A percentile compares a stretch with the other conserved stretches of the same genome.
phyloP scores from a whole-genome alignment of 1,140 invertebrate species.

The Papilio helenus region DNA sequence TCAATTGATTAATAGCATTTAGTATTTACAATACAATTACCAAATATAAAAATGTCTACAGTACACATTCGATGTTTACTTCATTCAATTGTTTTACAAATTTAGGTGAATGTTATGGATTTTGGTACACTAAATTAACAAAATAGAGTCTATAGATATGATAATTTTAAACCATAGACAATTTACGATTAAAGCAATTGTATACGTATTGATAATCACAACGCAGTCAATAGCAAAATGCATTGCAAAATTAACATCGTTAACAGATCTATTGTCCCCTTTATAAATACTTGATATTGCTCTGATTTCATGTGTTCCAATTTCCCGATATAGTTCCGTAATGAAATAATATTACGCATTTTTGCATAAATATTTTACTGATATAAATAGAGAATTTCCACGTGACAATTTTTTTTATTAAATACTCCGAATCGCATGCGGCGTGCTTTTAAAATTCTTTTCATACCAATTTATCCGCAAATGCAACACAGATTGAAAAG shows the following conservation, averaged over 20 bases:
- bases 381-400: neutral
- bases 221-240: constrained; percentile 13
- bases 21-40: constrained; percentile 34
- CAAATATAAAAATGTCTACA: constrained; percentile 7
- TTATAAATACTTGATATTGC: constrained; percentile 25
- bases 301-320: constrained; percentile 19
- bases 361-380: neutral
- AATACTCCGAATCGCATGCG: neutral
- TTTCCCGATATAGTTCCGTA: neutral
- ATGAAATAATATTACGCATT: neutral
- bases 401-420: constrained; percentile 10
- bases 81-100: neutral
- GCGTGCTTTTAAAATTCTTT: constrained; percentile 15
- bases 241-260: constrained; percentile 25
- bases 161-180: neutral
- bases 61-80: neutral
- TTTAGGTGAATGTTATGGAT: too few species aligned
- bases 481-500: constrained; percentile 35
- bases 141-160: too few species aligned
- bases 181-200: constrained; percentile 9
- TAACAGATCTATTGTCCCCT: constrained; percentile 33
- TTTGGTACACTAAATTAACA: too few species aligned
- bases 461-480: constrained; percentile 18
- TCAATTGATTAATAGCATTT: constrained; percentile 60
- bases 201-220: constrained; percentile 16